Conservation (phyloP, 1,140 invertebrate species). For the Drosophila arizonae region DNA sequence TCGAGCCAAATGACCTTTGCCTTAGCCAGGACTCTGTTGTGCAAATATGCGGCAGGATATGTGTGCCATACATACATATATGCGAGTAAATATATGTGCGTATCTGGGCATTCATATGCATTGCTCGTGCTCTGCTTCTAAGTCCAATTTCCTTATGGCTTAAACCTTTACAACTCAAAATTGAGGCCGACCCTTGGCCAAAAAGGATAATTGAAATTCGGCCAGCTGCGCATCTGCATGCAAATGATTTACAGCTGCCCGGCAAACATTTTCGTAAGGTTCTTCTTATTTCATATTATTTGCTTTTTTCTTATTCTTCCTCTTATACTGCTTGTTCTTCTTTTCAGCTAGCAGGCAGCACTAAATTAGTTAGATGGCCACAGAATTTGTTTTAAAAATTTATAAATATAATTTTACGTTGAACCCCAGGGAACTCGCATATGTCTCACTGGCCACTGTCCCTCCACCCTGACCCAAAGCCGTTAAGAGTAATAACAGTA, state of each 20-base stretch:
- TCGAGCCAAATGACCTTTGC: constrained; percentile 56
- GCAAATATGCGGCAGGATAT: constrained; percentile 47
- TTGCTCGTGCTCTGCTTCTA: constrained; percentile 40
- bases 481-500: constrained; percentile 28
- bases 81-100: background rate
- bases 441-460: constrained; percentile 36
- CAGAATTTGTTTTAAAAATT: constrained; percentile 62
- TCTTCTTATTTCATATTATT: constrained; percentile 1
- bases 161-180: constrained; percentile 53
- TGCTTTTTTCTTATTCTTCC: background rate
- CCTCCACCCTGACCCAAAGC: constrained; percentile 21
- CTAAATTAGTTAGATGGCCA: constrained; percentile 49
- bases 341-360: background rate
- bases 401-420: constrained; percentile 55
- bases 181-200: constrained; percentile 27
- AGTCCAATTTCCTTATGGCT: constrained; percentile 47
- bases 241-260: constrained; percentile 62
- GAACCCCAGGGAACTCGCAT: constrained; percentile 44
- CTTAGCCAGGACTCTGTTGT: constrained; percentile 42
- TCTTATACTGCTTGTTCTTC: background rate
- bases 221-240: constrained; percentile 56
- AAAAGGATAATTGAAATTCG: constrained; percentile 71
- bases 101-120: constrained; percentile 52
- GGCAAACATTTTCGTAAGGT: constrained; percentile 9
- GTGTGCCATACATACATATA: constrained; percentile 1